A percentile compares a stretch with the other conserved stretches of the same genome.
phyloP scores from a whole-genome alignment of 2,113 vertebrate species.

The Coregonus clupeaformis region DNA sequence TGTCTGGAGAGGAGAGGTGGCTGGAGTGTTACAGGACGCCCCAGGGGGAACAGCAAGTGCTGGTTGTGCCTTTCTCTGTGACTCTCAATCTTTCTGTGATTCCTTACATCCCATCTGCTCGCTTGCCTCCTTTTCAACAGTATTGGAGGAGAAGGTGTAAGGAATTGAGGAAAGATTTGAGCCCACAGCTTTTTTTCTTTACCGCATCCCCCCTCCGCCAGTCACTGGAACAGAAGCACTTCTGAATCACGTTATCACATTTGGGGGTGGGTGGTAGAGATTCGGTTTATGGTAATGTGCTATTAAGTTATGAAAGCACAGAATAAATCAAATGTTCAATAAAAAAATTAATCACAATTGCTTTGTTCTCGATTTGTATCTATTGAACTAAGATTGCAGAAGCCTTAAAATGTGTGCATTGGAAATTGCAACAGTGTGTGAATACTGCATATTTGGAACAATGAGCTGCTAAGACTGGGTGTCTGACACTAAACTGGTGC shows the following conservation, averaged over 20 bases:
- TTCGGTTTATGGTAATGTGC: slow-evolving; percentile 69
- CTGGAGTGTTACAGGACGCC: slow-evolving; percentile 43
- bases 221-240: slow-evolving; percentile 60
- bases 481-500: too few relatives aligned
- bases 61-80: slow-evolving; percentile 71
- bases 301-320: slow-evolving; percentile 74
- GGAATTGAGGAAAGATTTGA: too few relatives aligned
- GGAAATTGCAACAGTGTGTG: too few relatives aligned
- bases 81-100: too few relatives aligned
- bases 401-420: too few relatives aligned
- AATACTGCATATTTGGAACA: too few relatives aligned
- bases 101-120: too few relatives aligned
- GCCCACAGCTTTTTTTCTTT: slow-evolving; percentile 5
- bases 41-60: slow-evolving; percentile 48
- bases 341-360: slow-evolving; percentile 37
- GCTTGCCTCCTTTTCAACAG: too few relatives aligned
- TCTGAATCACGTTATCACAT: slow-evolving; percentile 55
- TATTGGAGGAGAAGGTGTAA: too few relatives aligned
- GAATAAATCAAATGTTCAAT: slow-evolving; percentile 75
- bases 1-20: slow-evolving; percentile 22
- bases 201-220: slow-evolving; percentile 45
- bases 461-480: too few relatives aligned
- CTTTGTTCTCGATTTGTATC: not conserved
- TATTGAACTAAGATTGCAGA: not conserved
- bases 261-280: slow-evolving; percentile 70